Base-by-base conservation (phyloP, 1,140 invertebrate genomes). In the Acromyrmex echinatior region DNA sequence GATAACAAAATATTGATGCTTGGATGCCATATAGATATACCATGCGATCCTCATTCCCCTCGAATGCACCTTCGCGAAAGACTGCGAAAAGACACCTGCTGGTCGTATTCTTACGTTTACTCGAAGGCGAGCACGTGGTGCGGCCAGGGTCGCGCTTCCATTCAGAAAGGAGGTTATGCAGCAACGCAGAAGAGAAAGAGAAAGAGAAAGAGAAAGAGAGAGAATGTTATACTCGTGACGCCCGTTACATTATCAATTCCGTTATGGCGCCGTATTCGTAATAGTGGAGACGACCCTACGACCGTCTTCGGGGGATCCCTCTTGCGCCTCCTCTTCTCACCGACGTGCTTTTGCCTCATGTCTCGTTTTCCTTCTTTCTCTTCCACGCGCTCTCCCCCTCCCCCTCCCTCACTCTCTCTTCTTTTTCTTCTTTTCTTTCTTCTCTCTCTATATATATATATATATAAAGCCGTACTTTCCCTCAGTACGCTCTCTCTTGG, bases 201-300 rank as follows among this genome's bases (percentile, higher is more conserved):
- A 60, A 88, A 90, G 91, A 81, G 88, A 60, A n/a, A 63, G 51
- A 81, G 16, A 82, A 4, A 62, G 68, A 82, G 53, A 49, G 80
- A 82, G 80, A 92, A 93, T 91, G 91, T 94, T 93, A 92, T 93
- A 92, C 91, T 93, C 92, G 92, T 90, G 90, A 92, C 93, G 93
- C 92, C 94, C 93, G 94, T 95, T 95, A 95, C 94, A 95, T 95
- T 95, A 95, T 95, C 94, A 94, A 94, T 94, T 94, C 94, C 94
- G 93, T 95, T 95, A 95, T 94, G 94, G 92, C 92, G 90, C 88
- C 88, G 92, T 92, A 93, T 95, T 94, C 94, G 94, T 94, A 95
- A 94, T 92, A 95, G 90, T 90, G 87, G 91, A 93, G 91, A 88
- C 91, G 90, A 93, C 92, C 92, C 91, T 93, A 91, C 93, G 90